Base-by-base conservation (phyloP, 2,797 vertebrate species). In the Macrochelys suwanniensis region DNA sequence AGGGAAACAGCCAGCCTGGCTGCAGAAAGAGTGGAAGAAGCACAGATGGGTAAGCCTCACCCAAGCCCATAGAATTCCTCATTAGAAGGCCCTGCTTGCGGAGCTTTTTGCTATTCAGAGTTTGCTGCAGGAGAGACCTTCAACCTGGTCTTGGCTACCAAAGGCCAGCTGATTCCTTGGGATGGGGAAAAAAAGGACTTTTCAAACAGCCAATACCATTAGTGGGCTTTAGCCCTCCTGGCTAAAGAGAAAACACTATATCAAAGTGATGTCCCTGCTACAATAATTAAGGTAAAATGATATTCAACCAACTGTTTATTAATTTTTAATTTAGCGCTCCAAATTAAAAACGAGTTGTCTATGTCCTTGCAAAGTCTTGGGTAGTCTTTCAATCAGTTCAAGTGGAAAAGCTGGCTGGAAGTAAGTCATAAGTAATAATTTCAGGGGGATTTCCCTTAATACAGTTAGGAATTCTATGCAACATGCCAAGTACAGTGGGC, bases 21-120 rank as follows among this genome's bases (percentile, higher is more conserved):
- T 47, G 4, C 25, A 4, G 2, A 0, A 31, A 78, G 31, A 88
- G 4, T 2, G 56, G 53, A 50, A 50, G 49, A 50, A 50, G 49
- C 49, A 50, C 49, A 50, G 49, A 25, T 54, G 54, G 21, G 7
- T 80, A 11, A 15, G n/a, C 0, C 0, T n/a, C 47, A 65, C 1
- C 7, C 50, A 33, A 10, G 6, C 12, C 77, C 9, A 88, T 5
- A 53, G 16, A 65, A 81, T 3, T 56, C 33, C 26, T 76, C 56
- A 83, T 4, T 47, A 26, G 79, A 89, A 2, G 11, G 85, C 89
- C 74, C 2, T 15, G 5, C 17, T 51, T 79, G 31, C 37, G 42
- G 16, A 23, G 10, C 45, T 51, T 78, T 50, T 33, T 79, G 77
- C 31, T 17, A 79, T 31, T 17, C 50, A 33, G 45, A n/a, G 2